A percentile compares a stretch with the other conserved stretches of the same genome.
Evolutionary conservation across 1,140 invertebrate genomes (phyloP).

Genomic region (Atta texana): DNA sequence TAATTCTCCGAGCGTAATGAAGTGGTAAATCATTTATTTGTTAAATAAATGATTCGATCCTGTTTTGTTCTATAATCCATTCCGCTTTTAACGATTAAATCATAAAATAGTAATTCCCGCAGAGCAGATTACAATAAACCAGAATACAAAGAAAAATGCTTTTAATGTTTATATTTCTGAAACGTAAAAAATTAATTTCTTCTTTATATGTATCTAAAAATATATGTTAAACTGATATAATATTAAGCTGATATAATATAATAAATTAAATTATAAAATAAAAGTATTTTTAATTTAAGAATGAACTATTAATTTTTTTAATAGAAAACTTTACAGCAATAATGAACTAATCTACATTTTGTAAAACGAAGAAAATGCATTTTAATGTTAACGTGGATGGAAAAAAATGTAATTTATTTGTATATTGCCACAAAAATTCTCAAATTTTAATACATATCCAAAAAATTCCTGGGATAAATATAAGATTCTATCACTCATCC

Average conservation of each 20-base stretch:
- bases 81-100: slow-evolving; percentile 16
- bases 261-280: background rate
- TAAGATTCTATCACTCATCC: too few relatives aligned
- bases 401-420: too few relatives aligned
- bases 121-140: background rate
- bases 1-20: slow-evolving; percentile 14
- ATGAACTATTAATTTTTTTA: background rate
- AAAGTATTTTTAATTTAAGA: slow-evolving; percentile 8
- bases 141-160: slow-evolving; percentile 4
- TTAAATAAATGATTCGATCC: slow-evolving; percentile 33
- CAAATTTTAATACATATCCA: too few relatives aligned
- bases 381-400: too few relatives aligned
- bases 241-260: too few relatives aligned
- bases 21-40: slow-evolving; percentile 26
- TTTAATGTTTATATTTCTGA: background rate
- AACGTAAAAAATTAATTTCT: background rate
- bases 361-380: too few relatives aligned
- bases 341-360: too few relatives aligned
- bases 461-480: too few relatives aligned
- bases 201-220: background rate
- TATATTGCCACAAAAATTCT: too few relatives aligned
- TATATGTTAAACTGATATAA: background rate
- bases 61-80: background rate
- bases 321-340: too few relatives aligned
- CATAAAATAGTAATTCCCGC: background rate